Evolutionary conservation across 2,888 invertebrate genomes (phyloP).

Genomic region (Apotomis capreana): DNA sequence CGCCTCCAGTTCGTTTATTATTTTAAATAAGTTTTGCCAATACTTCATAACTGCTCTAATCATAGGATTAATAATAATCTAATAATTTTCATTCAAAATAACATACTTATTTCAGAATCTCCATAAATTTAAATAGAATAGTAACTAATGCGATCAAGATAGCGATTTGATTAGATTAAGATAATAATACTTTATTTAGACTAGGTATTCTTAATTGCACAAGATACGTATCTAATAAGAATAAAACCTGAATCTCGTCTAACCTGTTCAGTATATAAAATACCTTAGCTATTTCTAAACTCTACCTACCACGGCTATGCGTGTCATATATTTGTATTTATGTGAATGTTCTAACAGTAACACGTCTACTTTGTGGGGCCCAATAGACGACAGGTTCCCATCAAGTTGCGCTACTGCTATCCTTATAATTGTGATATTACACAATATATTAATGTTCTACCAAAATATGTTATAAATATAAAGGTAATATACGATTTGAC

Average conservation of each 20-base stretch:
- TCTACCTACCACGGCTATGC: not conserved
- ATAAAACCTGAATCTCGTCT: slow-evolving; percentile 21
- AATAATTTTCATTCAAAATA: too few species aligned
- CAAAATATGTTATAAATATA: not conserved
- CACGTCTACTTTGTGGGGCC: not conserved
- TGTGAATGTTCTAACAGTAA: not conserved
- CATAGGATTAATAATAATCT: too few species aligned
- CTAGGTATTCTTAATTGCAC: slow-evolving; percentile 24
- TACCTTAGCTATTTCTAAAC: slow-evolving; percentile 12
- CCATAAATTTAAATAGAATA: not conserved
- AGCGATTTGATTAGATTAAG: slow-evolving; percentile 9
- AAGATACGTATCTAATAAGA: slow-evolving; percentile 21
- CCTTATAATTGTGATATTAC: not conserved
- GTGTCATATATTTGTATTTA: slow-evolving; percentile 2
- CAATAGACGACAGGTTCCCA: not conserved
- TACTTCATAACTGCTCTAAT: not conserved
- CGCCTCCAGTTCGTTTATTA: slow-evolving; percentile 8
- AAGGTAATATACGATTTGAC: too few species aligned
- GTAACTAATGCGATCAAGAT: slow-evolving; percentile 3
- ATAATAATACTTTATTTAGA: slow-evolving; percentile 26
- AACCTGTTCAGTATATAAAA: slow-evolving; percentile 31
- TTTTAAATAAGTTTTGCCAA: slow-evolving; percentile 15
- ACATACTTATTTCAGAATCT: not conserved
- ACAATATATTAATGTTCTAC: not conserved
- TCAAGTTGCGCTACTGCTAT: not conserved